These are phyloP conservation scores for Fulmarus glacialis DNA, from an alignment of 2,113 vertebrate genomes.

Conservation along the genomic window DNA sequence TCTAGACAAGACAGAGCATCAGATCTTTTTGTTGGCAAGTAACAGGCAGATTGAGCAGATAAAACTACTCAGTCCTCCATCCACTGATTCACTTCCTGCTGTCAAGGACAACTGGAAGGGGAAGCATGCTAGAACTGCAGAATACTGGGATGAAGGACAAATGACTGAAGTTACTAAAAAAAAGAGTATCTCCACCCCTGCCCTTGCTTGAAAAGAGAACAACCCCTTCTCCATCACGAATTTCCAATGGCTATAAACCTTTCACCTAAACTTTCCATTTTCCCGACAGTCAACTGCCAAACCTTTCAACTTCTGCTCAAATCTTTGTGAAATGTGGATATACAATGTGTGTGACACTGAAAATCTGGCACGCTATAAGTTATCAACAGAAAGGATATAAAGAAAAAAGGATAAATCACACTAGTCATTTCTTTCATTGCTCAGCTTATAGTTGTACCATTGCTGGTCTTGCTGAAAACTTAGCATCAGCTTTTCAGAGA, in stretches of 20 bases:
- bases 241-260: background rate
- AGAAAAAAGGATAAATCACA: background rate
- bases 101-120: background rate
- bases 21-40: background rate
- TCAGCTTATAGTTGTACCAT: background rate
- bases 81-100: background rate
- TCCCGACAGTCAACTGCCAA: background rate
- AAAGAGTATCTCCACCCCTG: background rate
- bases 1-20: background rate
- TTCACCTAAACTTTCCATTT: background rate
- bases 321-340: background rate
- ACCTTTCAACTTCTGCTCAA: background rate
- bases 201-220: background rate
- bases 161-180: background rate
- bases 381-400: background rate
- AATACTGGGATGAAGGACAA: background rate
- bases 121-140: background rate
- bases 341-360: rapidly evolving
- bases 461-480: background rate
- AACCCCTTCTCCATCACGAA: background rate
- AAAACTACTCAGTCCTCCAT: background rate
- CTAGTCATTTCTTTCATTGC: background rate
- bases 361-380: background rate
- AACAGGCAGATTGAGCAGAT: background rate
- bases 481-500: background rate